A percentile compares a stretch with the other conserved stretches of the same genome.
phyloP scores from a whole-genome alignment of 2,888 invertebrate genomes.

The Epinotia nisella region DNA sequence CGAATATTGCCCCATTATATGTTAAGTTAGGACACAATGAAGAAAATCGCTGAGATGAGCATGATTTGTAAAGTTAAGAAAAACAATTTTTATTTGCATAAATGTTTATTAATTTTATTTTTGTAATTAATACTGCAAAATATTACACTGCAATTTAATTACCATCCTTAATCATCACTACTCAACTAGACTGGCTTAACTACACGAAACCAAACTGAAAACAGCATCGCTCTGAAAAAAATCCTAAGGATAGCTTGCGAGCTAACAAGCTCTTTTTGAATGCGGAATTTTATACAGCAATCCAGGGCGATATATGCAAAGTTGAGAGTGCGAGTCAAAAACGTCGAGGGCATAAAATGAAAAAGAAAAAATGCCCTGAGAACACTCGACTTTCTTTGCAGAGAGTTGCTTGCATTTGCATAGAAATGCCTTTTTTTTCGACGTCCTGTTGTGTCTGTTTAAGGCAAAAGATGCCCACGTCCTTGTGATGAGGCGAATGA shows the following conservation, averaged over 20 bases:
- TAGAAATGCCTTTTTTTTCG: conserved; percentile 54
- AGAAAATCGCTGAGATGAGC: no score
- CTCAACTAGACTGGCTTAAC: conserved; percentile 14
- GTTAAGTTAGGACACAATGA: no score
- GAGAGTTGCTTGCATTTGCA: conserved; percentile 56
- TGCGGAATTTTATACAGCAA: conserved; percentile 55
- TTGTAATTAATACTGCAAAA: no score
- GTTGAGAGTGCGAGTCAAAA: conserved; percentile 60
- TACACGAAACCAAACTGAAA: conserved; percentile 30
- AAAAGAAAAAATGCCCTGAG: conserved; percentile 59
- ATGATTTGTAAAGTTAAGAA: no score
- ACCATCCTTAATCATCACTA: conserved; percentile 8
- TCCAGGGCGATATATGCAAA: conserved; percentile 60
- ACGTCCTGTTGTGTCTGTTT: conserved; percentile 55
- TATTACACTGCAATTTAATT: neutral
- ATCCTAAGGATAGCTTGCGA: conserved; percentile 47
- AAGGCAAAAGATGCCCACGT: conserved; percentile 48
- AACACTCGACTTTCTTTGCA: conserved; percentile 56
- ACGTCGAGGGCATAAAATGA: conserved; percentile 62
- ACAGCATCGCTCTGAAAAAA: conserved; percentile 45
- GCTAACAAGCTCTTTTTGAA: conserved; percentile 55
- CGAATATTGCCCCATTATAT: no score
- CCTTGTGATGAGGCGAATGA: conserved; percentile 46
- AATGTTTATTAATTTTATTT: no score
- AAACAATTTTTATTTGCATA: no score